Percentiles rank a stretch among this genome's conserved stretches.
These are phyloP conservation scores for Conomelus anceps DNA, from an alignment of 2,888 invertebrate genomes.

Conservation along the genomic window DNA sequence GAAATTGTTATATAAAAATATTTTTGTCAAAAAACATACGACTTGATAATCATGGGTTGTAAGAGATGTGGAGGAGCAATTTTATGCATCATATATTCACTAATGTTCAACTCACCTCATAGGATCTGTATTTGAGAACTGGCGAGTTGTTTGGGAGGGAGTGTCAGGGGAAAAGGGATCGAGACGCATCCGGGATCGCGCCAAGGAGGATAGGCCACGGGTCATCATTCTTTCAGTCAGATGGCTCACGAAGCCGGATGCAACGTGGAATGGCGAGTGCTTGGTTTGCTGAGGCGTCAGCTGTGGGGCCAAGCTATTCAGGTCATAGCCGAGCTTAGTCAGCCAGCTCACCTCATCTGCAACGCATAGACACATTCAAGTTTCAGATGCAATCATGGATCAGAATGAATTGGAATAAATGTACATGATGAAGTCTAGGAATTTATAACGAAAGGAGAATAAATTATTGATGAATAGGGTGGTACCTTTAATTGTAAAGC, in stretches of 20 bases:
- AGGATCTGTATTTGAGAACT: conserved; percentile 2
- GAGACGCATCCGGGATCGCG: conserved; percentile 32
- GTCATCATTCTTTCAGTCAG: conserved; percentile 71
- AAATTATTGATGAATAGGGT: too few relatives aligned
- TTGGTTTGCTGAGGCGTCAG: conserved; percentile 51
- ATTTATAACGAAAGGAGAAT: too few relatives aligned
- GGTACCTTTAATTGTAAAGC: too few relatives aligned
- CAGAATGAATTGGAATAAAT: neutral
- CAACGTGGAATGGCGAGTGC: conserved; percentile 56
- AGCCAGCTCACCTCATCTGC: conserved; percentile 84
- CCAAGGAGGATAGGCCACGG: conserved; percentile 42
- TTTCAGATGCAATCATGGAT: neutral
- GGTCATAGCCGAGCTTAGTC: conserved; percentile 73
- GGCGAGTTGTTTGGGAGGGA: neutral
- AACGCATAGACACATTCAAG: conserved; percentile 38
- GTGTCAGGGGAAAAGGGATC: conserved; percentile 28
- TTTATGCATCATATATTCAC: too few relatives aligned
- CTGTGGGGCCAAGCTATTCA: conserved; percentile 80
- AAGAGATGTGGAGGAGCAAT: too few relatives aligned
- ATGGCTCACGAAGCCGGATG: conserved; percentile 72
- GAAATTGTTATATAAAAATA: too few relatives aligned
- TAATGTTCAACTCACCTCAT: conserved; percentile 1
- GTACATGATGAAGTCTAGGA: neutral
- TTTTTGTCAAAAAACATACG: too few relatives aligned
- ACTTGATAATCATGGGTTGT: too few relatives aligned